phyloP scores from a whole-genome alignment of 1,140 invertebrate species.

The Cryptotermes secundus region DNA sequence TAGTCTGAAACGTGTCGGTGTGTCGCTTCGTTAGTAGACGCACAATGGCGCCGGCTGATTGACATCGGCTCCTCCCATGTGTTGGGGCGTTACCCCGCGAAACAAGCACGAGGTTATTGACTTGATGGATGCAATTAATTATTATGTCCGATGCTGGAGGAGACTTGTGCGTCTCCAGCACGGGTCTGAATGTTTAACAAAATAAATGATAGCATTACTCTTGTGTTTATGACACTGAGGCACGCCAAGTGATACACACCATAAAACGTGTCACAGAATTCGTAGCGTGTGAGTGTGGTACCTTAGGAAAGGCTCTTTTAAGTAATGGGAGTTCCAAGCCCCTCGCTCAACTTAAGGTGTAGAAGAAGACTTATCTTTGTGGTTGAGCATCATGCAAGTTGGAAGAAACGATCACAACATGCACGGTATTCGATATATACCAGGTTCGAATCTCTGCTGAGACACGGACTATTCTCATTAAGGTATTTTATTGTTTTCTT shows the following conservation, averaged over 20 bases:
- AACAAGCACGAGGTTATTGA: conserved; percentile 27
- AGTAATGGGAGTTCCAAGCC: too few species aligned
- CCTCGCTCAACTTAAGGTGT: too few species aligned
- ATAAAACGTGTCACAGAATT: conserved; percentile 9
- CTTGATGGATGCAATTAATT: conserved; percentile 29
- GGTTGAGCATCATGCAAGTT: too few species aligned
- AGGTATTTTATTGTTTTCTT: too few species aligned
- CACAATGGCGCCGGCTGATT: conserved; percentile 24
- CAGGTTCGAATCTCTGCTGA: too few species aligned
- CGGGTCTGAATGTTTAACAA: not conserved
- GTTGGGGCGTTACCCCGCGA: conserved; percentile 22
- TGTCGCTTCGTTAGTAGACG: conserved; percentile 10
- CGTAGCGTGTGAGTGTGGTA: not conserved
- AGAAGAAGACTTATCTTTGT: too few species aligned
- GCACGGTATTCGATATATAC: too few species aligned
- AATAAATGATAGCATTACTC: not conserved
- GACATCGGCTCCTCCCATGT: conserved; percentile 26
- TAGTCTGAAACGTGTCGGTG: not conserved
- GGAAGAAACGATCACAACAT: too few species aligned
- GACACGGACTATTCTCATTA: too few species aligned
- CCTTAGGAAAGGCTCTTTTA: not conserved
- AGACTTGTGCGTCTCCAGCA: not conserved
- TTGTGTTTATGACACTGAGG: not conserved
- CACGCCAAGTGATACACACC: not conserved
- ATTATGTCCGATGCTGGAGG: not conserved